These are phyloP conservation scores for Apis florea DNA, from an alignment of 1,140 invertebrate species.

Conservation along the genomic window DNA sequence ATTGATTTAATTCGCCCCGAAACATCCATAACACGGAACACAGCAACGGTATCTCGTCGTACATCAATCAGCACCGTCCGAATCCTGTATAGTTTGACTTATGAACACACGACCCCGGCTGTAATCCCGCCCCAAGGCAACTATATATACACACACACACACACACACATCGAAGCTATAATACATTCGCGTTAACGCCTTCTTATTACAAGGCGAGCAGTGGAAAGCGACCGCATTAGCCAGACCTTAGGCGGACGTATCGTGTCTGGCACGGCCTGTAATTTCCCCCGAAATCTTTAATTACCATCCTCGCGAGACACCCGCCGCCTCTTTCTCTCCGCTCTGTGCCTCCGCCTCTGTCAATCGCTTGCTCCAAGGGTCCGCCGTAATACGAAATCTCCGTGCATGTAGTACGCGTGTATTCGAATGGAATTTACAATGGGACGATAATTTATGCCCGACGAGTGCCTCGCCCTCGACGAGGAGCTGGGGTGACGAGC, in stretches of 20 bases:
- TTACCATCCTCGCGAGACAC: slow-evolving; percentile 23
- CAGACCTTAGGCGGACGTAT: background rate
- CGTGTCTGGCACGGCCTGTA: slow-evolving; percentile 21
- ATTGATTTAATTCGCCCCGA: background rate
- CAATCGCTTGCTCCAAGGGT: slow-evolving; percentile 20
- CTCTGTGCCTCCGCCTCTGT: background rate
- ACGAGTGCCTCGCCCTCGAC: slow-evolving; percentile 1
- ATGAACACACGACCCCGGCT: background rate
- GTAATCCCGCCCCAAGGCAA: background rate
- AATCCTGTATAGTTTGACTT: background rate
- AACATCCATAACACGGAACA: background rate
- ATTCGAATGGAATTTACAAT: slow-evolving; percentile 37
- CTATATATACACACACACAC: background rate
- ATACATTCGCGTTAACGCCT: background rate
- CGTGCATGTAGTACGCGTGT: background rate
- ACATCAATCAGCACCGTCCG: background rate
- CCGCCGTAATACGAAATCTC: background rate
- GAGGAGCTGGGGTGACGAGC: slow-evolving; percentile 9
- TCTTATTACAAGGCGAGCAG: background rate
- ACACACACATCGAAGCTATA: background rate
- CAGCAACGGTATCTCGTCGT: background rate
- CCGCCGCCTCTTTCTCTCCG: background rate
- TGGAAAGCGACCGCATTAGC: background rate
- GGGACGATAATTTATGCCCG: slow-evolving; percentile 42
- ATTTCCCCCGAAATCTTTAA: slow-evolving; percentile 37